Conservation (phyloP, 2,797 vertebrate genomes). For the Manis javanica region DNA sequence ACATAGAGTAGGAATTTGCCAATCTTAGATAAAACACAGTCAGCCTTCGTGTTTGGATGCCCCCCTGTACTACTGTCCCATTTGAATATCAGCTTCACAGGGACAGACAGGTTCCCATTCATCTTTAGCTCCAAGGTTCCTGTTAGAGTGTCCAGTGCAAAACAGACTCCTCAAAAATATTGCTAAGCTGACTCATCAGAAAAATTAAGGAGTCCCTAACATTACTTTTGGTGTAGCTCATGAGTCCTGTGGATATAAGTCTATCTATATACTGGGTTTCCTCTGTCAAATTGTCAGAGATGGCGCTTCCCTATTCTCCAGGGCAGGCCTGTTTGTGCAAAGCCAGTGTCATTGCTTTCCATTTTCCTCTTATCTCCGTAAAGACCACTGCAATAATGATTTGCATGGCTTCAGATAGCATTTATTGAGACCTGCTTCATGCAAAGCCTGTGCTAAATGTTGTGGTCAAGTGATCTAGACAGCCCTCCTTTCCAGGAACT, state of each 20-base stretch:
- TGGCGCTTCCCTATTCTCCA: neutral
- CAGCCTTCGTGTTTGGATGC: neutral
- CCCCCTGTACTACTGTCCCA: neutral
- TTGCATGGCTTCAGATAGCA: neutral
- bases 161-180: neutral
- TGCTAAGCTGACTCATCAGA: neutral
- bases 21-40: accelerated
- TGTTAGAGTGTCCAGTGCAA: neutral
- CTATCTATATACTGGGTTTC: neutral
- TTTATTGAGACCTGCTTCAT: neutral
- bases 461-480: neutral
- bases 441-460: neutral
- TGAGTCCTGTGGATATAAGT: neutral
- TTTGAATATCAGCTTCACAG: neutral
- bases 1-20: neutral
- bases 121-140: too few species aligned
- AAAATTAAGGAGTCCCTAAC: neutral
- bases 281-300: neutral
- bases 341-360: neutral
- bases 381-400: neutral
- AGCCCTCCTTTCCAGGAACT: neutral
- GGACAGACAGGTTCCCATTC: neutral
- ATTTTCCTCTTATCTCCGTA: neutral
- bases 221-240: neutral
- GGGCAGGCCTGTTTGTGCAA: neutral